Evolutionary conservation across 2,797 vertebrate species (phyloP), one percentile per base, ranked within the genome.

Genomic region (Rhinogobio ventralis): DNA sequence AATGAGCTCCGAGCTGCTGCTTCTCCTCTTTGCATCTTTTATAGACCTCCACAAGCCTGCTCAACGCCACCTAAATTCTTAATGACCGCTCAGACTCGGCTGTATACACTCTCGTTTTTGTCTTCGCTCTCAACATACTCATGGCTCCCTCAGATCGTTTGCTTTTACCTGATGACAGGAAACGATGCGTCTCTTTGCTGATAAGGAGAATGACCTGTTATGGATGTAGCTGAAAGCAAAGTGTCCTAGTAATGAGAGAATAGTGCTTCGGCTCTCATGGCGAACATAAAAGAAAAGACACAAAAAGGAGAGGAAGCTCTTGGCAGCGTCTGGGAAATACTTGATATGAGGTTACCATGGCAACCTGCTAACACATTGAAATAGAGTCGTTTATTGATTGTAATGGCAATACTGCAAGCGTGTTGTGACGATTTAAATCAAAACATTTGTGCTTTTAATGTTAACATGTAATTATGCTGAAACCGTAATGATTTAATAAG

Each of bases 41-140:
- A 87, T 89, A 71, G 84, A 72, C 84, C 88, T 89, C 82, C 55
- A 69, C 84, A 69, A 77, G 53, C 68, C 84, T 84, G 86, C 82
- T 86, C 74, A 69, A 76, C 69, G 84, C 79, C 81, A 68, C 81
- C 68, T 89, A 87, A 89, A 89, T 89, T 87, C 88, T 87, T 89
- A 89, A 87, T 89, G 86, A 76, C 69, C 9, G 67, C 81, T 86
- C 68, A 46, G 72, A 85, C 45, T 53, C 66, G 0, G 36, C 66
- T 72, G 66, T 83, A 85, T 60, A 28, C 20, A 25, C 36, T 82
- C 68, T 77, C 69, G 62, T 84, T 82, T 89, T 69, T 55, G 28
- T 28, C 77, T 49, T 42, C 11, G 28, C 30, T 20, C 45, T 60
- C 39, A 23, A 28, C 57, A 45, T 57, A 33, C 79, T 85, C 79